These are phyloP conservation scores for Caenorhabditis latens DNA, from an alignment of 1,140 invertebrate species.

Conservation along the genomic window DNA sequence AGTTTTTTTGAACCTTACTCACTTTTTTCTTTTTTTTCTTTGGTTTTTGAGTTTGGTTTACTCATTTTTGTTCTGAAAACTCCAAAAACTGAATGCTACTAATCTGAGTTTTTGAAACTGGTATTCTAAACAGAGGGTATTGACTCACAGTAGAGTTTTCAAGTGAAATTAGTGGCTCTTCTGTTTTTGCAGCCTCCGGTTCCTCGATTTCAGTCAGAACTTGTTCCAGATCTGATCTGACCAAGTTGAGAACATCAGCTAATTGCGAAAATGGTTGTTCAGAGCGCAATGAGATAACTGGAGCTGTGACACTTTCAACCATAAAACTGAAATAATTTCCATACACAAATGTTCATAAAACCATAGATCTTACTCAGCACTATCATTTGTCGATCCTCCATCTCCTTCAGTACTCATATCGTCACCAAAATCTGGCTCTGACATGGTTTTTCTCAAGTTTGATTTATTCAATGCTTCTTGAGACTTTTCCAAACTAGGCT, in stretches of 20 bases:
- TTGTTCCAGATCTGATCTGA: constrained; percentile 63
- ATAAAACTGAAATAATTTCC: constrained; percentile 3
- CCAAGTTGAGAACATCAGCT: constrained; percentile 45
- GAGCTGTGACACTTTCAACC: constrained; percentile 15
- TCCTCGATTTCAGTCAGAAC: constrained; percentile 65
- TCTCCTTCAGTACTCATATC: constrained; percentile 25
- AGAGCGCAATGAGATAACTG: neutral
- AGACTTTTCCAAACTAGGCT: constrained; percentile 51
- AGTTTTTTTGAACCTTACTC: neutral
- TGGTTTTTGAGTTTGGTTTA: neutral
- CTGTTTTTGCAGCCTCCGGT: constrained; percentile 43
- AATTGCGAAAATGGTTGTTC: constrained; percentile 28
- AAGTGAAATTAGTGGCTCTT: constrained; percentile 30
- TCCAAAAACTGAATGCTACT: neutral
- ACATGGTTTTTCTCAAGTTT: constrained; percentile 26
- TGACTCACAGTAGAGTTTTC: constrained; percentile 14
- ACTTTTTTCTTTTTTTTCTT: neutral
- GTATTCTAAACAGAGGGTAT: neutral
- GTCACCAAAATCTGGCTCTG: constrained; percentile 38
- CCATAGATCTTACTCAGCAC: neutral
- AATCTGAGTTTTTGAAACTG: too few species aligned
- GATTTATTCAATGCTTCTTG: constrained; percentile 36
- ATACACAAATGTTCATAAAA: too few species aligned
- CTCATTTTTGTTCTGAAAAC: constrained; percentile 3
- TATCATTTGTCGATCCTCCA: neutral